Percentiles rank a stretch among this genome's conserved stretches.
phyloP scores from a whole-genome alignment of 2,113 vertebrate genomes.

The Leucopsar rothschildi region DNA sequence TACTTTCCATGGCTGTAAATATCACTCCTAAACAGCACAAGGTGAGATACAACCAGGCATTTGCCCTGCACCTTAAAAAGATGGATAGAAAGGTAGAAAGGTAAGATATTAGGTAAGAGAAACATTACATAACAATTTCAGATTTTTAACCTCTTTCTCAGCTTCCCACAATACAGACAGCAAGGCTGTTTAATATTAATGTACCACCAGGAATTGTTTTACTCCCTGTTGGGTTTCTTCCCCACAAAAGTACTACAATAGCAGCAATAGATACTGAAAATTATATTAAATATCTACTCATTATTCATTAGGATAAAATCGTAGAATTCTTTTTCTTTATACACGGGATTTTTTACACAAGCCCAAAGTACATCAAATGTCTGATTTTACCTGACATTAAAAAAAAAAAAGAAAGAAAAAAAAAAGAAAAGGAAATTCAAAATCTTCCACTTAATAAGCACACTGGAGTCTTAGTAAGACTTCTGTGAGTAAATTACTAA shows the following conservation, averaged over 20 bases:
- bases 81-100: not conserved
- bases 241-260: not conserved
- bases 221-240: not conserved
- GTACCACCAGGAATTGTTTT: not conserved
- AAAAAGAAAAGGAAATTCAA: too few species aligned
- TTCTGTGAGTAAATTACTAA: not conserved
- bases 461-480: not conserved
- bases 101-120: not conserved
- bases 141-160: not conserved
- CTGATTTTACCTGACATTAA: not conserved
- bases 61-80: not conserved
- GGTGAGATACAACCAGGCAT: not conserved
- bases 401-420: not conserved
- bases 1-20: not conserved
- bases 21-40: not conserved
- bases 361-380: not conserved
- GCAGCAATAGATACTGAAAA: not conserved
- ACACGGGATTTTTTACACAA: rapidly evolving
- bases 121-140: not conserved
- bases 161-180: not conserved
- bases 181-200: not conserved
- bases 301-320: not conserved
- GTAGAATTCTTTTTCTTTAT: not conserved
- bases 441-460: not conserved
- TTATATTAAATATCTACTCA: not conserved